A percentile compares a stretch with the other conserved stretches of the same genome.
Evolutionary conservation across 2,888 invertebrate genomes (phyloP).

Genomic region (Esperia sulphurella): DNA sequence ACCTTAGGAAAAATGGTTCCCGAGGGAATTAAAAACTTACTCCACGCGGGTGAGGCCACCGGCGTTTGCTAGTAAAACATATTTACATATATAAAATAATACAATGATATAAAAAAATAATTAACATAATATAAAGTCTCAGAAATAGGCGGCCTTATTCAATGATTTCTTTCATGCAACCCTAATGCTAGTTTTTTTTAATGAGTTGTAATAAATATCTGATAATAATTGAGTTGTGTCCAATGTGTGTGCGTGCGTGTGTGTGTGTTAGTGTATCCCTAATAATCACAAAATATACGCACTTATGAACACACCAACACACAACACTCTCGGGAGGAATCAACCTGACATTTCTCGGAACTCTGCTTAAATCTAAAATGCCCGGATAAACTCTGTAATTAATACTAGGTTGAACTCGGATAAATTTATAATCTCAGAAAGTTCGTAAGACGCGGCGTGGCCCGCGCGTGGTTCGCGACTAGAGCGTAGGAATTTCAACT

Average conservation of each 20-base stretch:
- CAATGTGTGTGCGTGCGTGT: constrained; percentile 21
- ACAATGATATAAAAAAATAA: too few relatives aligned
- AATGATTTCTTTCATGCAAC: too few relatives aligned
- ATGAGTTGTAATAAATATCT: too few relatives aligned
- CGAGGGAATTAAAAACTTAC: too few relatives aligned
- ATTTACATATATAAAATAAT: too few relatives aligned
- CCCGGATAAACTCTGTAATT: constrained; percentile 18
- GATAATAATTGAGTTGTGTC: too few relatives aligned
- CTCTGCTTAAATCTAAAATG: neutral
- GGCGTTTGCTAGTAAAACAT: too few relatives aligned
- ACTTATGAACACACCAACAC: constrained; percentile 47
- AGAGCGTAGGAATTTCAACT: constrained; percentile 60
- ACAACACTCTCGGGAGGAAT: constrained; percentile 28
- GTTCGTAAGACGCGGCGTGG: constrained; percentile 39
- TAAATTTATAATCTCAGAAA: constrained; percentile 21
- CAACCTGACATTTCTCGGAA: constrained; percentile 40
- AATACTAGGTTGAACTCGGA: constrained; percentile 9
- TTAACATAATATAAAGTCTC: too few relatives aligned
- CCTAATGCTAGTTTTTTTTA: too few relatives aligned
- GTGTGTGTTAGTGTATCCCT: constrained; percentile 30
- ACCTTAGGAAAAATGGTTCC: too few relatives aligned
- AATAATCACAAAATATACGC: constrained; percentile 38
- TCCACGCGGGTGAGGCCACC: too few relatives aligned
- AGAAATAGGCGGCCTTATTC: too few relatives aligned
- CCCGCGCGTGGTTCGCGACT: constrained; percentile 59